Evolutionary conservation across 2,888 invertebrate species (phyloP).

Genomic region (Aphodius sticticus): DNA sequence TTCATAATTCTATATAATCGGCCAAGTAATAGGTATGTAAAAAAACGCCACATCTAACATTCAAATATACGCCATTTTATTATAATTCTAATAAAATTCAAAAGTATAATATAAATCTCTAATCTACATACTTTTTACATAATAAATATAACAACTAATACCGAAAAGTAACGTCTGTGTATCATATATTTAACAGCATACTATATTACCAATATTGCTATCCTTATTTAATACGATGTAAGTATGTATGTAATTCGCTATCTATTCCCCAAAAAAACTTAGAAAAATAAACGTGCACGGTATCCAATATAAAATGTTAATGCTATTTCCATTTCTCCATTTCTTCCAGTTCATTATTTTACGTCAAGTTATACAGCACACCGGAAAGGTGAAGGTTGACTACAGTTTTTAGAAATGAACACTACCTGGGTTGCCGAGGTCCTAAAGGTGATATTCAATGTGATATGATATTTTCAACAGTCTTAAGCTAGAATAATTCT

Average conservation of each 20-base stretch:
- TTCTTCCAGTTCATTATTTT: not conserved
- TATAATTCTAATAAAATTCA: slow-evolving; percentile 61
- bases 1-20: too few species aligned
- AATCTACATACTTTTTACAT: slow-evolving; percentile 58
- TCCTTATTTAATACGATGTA: slow-evolving; percentile 30
- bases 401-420: not conserved
- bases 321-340: not conserved
- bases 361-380: not conserved
- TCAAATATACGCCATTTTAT: slow-evolving; percentile 64
- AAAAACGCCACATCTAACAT: slow-evolving; percentile 51
- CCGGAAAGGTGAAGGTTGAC: not conserved
- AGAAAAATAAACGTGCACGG: slow-evolving; percentile 21
- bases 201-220: slow-evolving; percentile 43
- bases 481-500: slow-evolving; percentile 18
- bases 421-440: slow-evolving; percentile 4
- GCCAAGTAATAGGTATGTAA: not conserved
- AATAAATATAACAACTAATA: slow-evolving; percentile 52
- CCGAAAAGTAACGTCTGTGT: slow-evolving; percentile 27
- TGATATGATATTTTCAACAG: slow-evolving; percentile 25
- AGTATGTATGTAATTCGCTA: slow-evolving; percentile 18
- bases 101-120: slow-evolving; percentile 61
- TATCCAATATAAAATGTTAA: slow-evolving; percentile 7
- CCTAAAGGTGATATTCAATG: slow-evolving; percentile 6
- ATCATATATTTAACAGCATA: slow-evolving; percentile 40
- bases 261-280: slow-evolving; percentile 22